phyloP scores from a whole-genome alignment of 2,797 vertebrate genomes.

The Chiloscyllium punctatum region DNA sequence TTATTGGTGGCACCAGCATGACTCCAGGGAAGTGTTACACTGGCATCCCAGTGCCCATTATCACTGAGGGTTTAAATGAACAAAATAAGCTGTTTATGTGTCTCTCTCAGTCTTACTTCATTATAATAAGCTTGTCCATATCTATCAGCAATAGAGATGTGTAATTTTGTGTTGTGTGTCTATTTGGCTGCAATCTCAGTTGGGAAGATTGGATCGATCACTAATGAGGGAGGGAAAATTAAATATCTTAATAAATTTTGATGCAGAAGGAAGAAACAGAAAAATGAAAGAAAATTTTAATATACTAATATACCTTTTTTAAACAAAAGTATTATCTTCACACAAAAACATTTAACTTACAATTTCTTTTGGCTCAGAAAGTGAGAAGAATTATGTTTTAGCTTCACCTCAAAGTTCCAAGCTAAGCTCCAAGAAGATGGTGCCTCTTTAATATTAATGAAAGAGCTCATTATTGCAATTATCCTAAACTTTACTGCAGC shows the following conservation, averaged over 20 bases:
- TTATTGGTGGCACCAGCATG: background rate
- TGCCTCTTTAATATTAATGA: background rate
- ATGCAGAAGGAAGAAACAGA: background rate
- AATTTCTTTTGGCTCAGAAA: background rate
- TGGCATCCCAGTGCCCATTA: background rate
- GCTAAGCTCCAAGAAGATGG: background rate
- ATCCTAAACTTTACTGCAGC: background rate
- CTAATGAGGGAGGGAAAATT: background rate
- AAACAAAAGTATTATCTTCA: background rate
- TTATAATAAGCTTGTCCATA: background rate
- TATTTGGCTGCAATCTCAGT: background rate
- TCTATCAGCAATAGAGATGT: background rate
- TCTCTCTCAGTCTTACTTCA: background rate
- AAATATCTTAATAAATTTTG: background rate
- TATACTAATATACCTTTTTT: background rate
- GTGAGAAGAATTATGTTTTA: background rate
- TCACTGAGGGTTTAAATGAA: background rate
- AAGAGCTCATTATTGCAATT: constrained; percentile 6
- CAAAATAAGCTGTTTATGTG: background rate
- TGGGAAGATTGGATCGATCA: background rate
- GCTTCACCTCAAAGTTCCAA: background rate
- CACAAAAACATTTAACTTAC: background rate
- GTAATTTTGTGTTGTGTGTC: background rate
- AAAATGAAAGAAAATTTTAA: background rate
- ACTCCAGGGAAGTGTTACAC: background rate